A percentile compares a stretch with the other conserved stretches of the same genome.
Evolutionary conservation across 2,797 vertebrate genomes (phyloP).

Genomic region (Paratrypauchen microcephalus): DNA sequence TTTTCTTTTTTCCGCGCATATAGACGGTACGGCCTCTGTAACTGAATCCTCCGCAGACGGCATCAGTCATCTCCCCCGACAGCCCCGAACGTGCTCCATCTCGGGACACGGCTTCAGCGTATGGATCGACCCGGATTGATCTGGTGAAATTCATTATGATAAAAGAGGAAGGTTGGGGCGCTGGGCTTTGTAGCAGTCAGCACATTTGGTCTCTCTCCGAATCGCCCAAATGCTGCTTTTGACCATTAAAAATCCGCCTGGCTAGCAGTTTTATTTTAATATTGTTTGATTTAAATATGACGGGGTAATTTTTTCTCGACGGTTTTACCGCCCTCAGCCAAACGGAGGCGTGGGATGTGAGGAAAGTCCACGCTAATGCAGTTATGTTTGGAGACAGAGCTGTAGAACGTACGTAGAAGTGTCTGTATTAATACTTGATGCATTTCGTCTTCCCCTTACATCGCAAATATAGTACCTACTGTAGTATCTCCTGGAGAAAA

Average conservation of each 20-base stretch:
- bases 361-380: not conserved
- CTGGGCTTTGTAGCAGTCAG: conserved; percentile 24
- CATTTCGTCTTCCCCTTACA: not conserved
- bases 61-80: conserved; percentile 21
- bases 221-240: conserved; percentile 12
- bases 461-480: not conserved
- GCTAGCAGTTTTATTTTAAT: conserved; percentile 14
- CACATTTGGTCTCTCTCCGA: conserved; percentile 18
- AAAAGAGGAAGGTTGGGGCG: conserved; percentile 21
- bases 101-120: conserved; percentile 11
- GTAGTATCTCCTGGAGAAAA: not conserved
- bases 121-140: conserved; percentile 18
- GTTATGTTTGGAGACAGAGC: not conserved
- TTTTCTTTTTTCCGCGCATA: not conserved
- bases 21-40: not conserved
- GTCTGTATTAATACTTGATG: not conserved
- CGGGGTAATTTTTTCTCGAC: not conserved
- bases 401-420: too few species aligned
- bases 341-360: not conserved
- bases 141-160: conserved; percentile 30
- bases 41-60: not conserved
- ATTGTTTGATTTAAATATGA: conserved; percentile 29
- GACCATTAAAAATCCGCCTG: conserved; percentile 19
- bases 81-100: conserved; percentile 2
- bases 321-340: not conserved